Evolutionary conservation across 35 echinoderm and acorn worm genomes (phyloP).

Genomic region (Hemicentrotus pulcherrimus): DNA sequence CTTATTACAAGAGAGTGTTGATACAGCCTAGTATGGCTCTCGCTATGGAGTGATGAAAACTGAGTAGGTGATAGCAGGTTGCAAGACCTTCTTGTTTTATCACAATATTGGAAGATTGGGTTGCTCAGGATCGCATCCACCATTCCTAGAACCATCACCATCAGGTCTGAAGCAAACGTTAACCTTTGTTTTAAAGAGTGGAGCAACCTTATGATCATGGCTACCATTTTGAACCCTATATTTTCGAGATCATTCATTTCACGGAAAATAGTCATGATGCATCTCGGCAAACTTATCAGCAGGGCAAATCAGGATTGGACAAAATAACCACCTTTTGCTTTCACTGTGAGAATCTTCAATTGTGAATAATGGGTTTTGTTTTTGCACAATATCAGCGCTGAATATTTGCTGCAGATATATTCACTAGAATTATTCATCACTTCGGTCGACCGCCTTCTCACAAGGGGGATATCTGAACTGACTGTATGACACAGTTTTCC

Average conservation of each 20-base stretch:
- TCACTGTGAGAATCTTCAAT: background rate
- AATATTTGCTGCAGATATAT: background rate
- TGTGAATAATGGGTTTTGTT: background rate
- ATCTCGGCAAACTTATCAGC: background rate
- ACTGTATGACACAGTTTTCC: background rate
- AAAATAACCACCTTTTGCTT: background rate
- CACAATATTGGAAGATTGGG: background rate
- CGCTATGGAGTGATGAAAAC: background rate
- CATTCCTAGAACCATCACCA: background rate
- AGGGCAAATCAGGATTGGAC: background rate
- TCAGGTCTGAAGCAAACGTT: background rate
- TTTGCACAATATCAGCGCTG: background rate
- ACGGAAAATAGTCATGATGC: background rate
- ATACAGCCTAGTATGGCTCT: background rate
- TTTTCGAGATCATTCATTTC: background rate
- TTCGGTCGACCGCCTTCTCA: background rate
- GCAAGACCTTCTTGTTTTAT: background rate
- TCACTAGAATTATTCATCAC: slow-evolving; percentile 10
- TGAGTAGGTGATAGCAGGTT: background rate
- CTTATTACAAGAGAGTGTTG: slow-evolving; percentile 7
- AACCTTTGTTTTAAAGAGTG: background rate
- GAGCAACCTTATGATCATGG: background rate
- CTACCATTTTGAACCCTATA: background rate
- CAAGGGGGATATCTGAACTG: background rate
- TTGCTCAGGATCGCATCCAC: background rate